Evolutionary conservation across 1,140 invertebrate species (phyloP).

Genomic region (Cepaea nemoralis): DNA sequence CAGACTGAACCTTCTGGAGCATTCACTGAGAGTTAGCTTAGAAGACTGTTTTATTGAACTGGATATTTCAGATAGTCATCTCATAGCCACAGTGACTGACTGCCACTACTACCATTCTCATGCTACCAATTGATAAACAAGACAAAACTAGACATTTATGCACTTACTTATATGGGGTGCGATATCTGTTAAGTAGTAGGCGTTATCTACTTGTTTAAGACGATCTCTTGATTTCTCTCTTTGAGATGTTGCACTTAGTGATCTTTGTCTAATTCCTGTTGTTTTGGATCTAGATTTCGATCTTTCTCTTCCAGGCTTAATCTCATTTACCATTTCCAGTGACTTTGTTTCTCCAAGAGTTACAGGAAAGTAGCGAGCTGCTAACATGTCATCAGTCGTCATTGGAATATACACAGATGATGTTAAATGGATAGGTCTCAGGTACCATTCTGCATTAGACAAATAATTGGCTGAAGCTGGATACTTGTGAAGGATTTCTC

Average conservation of each 20-base stretch:
- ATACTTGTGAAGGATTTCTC: conserved; percentile 12
- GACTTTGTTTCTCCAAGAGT: conserved; percentile 31
- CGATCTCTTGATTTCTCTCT: not conserved
- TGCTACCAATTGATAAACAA: too few species aligned
- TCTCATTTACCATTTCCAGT: conserved; percentile 28
- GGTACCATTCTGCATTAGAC: conserved; percentile 26
- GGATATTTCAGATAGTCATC: too few species aligned
- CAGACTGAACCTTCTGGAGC: too few species aligned
- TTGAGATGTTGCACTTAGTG: conserved; percentile 8
- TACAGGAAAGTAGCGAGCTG: conserved; percentile 31
- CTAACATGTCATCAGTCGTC: conserved; percentile 28
- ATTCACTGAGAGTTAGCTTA: too few species aligned
- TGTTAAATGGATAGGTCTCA: conserved; percentile 31
- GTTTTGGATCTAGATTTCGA: conserved; percentile 13
- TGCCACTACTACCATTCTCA: too few species aligned
- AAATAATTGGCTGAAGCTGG: not conserved
- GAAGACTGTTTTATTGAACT: too few species aligned
- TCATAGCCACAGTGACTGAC: not conserved
- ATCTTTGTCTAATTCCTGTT: conserved; percentile 7
- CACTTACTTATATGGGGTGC: conserved; percentile 37
- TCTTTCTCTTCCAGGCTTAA: conserved; percentile 13
- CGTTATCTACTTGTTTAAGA: not conserved
- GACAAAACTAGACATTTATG: not conserved
- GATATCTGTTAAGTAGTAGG: conserved; percentile 7
- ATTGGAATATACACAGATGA: conserved; percentile 24